Evolutionary conservation across 2,797 vertebrate species (phyloP).

Genomic region (Lepus oiostolus): DNA sequence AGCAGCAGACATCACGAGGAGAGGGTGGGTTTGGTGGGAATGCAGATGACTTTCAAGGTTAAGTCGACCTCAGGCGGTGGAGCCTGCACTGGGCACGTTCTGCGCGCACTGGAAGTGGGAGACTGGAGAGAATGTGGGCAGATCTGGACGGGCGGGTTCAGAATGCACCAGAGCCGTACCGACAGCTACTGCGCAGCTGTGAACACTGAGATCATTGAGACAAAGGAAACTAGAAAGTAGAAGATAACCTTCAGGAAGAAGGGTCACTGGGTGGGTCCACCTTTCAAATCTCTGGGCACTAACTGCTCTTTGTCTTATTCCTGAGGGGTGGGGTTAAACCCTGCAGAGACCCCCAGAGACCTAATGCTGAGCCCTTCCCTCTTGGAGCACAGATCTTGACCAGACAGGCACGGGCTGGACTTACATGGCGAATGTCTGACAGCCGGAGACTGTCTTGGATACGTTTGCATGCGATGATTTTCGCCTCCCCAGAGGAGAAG

Average conservation of each 20-base stretch:
- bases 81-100: neutral
- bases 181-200: neutral
- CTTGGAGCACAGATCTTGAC: constrained; percentile 40
- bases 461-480: constrained; percentile 52
- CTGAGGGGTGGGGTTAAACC: constrained; percentile 36
- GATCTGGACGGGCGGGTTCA: neutral
- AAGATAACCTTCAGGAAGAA: constrained; percentile 18
- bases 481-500: constrained; percentile 48
- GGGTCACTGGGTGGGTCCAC: neutral
- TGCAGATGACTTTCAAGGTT: constrained; percentile 26
- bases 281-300: neutral
- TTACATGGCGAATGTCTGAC: constrained; percentile 55
- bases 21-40: constrained; percentile 9
- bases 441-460: constrained; percentile 8
- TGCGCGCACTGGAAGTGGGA: neutral
- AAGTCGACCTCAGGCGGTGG: neutral
- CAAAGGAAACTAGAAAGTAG: neutral
- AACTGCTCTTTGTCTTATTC: constrained; percentile 18
- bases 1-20: neutral
- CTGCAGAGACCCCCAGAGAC: constrained; percentile 7
- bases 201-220: constrained; percentile 39
- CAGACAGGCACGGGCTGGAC: neutral
- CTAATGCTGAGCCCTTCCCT: neutral
- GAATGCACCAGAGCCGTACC: neutral
- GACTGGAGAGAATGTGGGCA: neutral